Evolutionary conservation across 2,113 vertebrate genomes (phyloP), one percentile per base, ranked within the genome.

Genomic region (Rhagologus leucostigma): DNA sequence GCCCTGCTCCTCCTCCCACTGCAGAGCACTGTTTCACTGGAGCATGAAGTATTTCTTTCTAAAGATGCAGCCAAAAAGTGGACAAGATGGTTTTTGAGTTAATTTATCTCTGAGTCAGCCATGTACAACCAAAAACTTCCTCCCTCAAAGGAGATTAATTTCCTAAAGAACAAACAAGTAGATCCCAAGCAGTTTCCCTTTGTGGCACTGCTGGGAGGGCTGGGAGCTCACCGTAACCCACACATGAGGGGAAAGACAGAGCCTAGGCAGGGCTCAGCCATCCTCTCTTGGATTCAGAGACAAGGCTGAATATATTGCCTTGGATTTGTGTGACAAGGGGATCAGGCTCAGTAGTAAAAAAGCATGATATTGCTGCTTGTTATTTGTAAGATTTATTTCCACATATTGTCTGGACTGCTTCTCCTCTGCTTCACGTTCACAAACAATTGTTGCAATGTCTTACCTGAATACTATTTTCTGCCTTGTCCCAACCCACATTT

Each of bases 61-160:
- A 74, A 74, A 95, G 91, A 93, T 81, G 55, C 32, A 96, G 69
- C 83, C 94, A 93, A 75, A 95, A 96, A 91, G 69, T 3, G 4
- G 42, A 65, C 77, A 78, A 63, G 64, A 59, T 67, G 35, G 65
- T 55, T 80, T 96, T 86, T 56, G 55, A 84, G 63, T 91, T 96
- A 93, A 90, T 84, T 93, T 86, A 70, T 93, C 67, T 85, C 41
- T 5, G 11, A 94, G 23, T 91, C 74, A 76, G 57, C 46, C 16
- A 1, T 78, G 85, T 80, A 86, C 46, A 79, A 73, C 37, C 35
- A 39, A 96, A 94, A 78, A 41, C 56, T 37, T 78, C 60, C 81
- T 95, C 55, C 20, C 19, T 71, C 55, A 67, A 69, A 41, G 42
- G 42, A 86, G 64, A 42, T 16, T 55, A 56, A 30, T 80, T 90